A percentile compares a stretch with the other conserved stretches of the same genome.
Evolutionary conservation across 2,113 vertebrate genomes (phyloP).

Genomic region (Ursus arctos): DNA sequence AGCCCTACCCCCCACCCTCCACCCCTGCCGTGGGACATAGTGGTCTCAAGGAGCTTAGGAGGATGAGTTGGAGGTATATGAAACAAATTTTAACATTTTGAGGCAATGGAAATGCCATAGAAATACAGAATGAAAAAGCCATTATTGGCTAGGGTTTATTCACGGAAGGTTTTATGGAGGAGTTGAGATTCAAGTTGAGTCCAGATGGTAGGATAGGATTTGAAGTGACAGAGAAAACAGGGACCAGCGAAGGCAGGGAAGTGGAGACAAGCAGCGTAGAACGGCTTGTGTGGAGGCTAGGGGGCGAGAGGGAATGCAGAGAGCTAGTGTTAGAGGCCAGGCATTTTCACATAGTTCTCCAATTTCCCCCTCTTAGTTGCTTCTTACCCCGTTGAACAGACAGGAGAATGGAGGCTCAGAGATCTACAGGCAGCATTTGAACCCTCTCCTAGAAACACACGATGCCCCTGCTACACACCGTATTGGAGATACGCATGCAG

Average conservation of each 20-base stretch:
- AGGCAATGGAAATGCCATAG: constrained; percentile 36
- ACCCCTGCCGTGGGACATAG: background rate
- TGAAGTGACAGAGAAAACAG: constrained; percentile 58
- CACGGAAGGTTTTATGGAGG: constrained; percentile 53
- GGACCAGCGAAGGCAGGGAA: background rate
- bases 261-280: constrained; percentile 33
- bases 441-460: background rate
- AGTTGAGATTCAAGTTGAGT: constrained; percentile 65
- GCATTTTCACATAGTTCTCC: background rate
- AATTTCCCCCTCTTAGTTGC: background rate
- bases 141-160: constrained; percentile 66
- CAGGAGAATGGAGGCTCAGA: background rate
- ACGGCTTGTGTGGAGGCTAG: background rate
- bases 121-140: constrained; percentile 59
- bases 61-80: background rate
- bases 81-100: constrained; percentile 66
- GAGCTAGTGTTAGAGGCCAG: background rate
- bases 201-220: constrained; percentile 51
- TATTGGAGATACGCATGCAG: background rate
- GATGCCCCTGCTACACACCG: background rate
- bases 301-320: background rate
- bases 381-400: background rate
- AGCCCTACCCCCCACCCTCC: background rate
- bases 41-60: constrained; percentile 17
- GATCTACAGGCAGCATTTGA: background rate